Base-by-base conservation (phyloP, 2,797 vertebrate species). In the Xiphorhynchus erythropygius region DNA sequence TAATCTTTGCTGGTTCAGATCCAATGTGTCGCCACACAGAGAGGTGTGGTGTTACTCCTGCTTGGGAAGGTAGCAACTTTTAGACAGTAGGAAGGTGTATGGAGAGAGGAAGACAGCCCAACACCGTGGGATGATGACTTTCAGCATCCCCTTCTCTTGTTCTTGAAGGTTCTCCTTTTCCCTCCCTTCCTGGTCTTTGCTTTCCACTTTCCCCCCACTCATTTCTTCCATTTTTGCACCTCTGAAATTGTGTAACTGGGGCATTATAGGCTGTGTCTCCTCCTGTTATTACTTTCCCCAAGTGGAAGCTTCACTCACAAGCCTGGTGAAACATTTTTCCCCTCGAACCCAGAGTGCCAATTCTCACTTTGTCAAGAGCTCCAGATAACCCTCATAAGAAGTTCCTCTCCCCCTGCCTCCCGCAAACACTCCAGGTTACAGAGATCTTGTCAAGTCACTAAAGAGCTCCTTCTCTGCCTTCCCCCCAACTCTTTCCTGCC, bases 321-420 rank as follows among this genome's bases (percentile, higher is more conserved):
- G 91, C 76, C 91, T 46, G 70, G 74, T 52, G 75, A 94, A 93
- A 82, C 30, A 4, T 83, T 92, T 90, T 90, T 60, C 55, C 89
- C 86, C 79, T 93, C 65, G 6, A 94, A 91, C 70, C 78, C 71
- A 27, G 59, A 75, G 63, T 74, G 92, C 53, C 89, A 91, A 89
- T 95, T 96, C 87, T 88, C 93, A 94, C 92, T 87, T 89, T 96
- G 93, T 92, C 93, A 94, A 97, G 84, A 93, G 69, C 89, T 92
- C 65, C 64, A 50, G 93, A 74, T 92, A 95, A 95, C 90, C 94
- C 92, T 74, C 75, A 93, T 53, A 68, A 92, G 76, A 91, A 94
- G 60, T 63, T 87, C 87, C 57, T 87, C 79, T 91, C 70, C 81
- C 44, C 24, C 52, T 95, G 84, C 74, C 70, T 93, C 64, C 56